A percentile compares a stretch with the other conserved stretches of the same genome.
phyloP scores from a whole-genome alignment of 2,113 vertebrate genomes.

The Pseudois nayaur region DNA sequence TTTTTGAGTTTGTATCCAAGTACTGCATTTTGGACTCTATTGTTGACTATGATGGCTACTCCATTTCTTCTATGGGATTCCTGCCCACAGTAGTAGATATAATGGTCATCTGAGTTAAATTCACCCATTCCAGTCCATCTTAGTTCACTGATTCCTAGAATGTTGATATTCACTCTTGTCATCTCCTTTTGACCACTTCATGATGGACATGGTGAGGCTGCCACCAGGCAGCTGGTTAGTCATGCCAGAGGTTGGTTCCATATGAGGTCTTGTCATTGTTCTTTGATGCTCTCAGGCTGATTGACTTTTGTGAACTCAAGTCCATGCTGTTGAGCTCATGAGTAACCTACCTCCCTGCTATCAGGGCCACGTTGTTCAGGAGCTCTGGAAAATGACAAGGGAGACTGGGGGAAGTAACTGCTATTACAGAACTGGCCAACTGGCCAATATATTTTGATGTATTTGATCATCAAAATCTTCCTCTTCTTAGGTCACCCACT shows the following conservation, averaged over 20 bases:
- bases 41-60: too few species aligned
- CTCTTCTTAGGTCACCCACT: background rate
- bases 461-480: background rate
- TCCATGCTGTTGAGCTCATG: background rate
- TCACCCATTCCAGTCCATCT: too few species aligned
- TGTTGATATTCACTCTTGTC: too few species aligned
- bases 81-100: too few species aligned
- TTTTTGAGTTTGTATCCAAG: too few species aligned
- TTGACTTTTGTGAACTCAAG: background rate
- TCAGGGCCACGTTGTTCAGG: background rate
- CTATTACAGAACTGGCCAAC: background rate
- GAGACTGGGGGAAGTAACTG: too few species aligned
- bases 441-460: background rate
- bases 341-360: background rate
- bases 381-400: background rate
- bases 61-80: too few species aligned
- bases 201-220: background rate
- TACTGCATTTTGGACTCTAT: too few species aligned
- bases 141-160: too few species aligned
- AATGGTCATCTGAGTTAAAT: too few species aligned
- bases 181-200: background rate
- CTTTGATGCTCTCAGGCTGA: background rate
- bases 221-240: background rate
- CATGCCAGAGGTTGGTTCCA: background rate
- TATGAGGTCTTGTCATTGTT: background rate